Conservation (phyloP, 2,888 invertebrate species). For the Tanaodytes sp. region DNA sequence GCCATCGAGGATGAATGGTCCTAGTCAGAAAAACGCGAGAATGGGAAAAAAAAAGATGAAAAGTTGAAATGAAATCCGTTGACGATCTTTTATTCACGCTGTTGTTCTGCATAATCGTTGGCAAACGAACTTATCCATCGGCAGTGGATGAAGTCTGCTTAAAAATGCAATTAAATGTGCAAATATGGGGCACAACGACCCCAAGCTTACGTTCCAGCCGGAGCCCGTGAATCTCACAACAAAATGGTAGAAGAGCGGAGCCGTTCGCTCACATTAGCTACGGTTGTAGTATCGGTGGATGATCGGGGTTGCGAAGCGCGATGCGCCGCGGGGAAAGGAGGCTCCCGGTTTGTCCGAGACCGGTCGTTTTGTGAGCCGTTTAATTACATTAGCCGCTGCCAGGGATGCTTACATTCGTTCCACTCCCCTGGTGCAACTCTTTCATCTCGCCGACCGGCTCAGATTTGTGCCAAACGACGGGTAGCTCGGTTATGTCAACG, state of each 20-base stretch:
- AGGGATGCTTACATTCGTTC: constrained; percentile 34
- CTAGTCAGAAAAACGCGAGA: no score
- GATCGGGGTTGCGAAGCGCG: constrained; percentile 20
- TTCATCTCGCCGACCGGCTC: constrained; percentile 41
- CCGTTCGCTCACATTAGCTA: constrained; percentile 58
- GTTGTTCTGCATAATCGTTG: constrained; percentile 48
- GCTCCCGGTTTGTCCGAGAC: constrained; percentile 40
- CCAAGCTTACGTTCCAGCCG: constrained; percentile 3
- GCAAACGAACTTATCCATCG: constrained; percentile 58
- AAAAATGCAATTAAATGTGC: constrained; percentile 59
- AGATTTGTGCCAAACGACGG: constrained; percentile 33
- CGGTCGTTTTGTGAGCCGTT: constrained; percentile 59
- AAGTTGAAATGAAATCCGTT: no score
- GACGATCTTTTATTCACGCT: constrained; percentile 30
- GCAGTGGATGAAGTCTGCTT: constrained; percentile 44
- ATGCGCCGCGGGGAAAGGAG: background rate
- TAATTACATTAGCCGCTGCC: constrained; percentile 63
- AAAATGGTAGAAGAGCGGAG: constrained; percentile 39
- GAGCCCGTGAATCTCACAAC: constrained; percentile 37
- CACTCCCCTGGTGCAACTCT: constrained; percentile 16
- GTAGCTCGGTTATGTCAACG: constrained; percentile 30
- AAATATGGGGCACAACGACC: constrained; percentile 51
- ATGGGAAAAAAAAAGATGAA: no score
- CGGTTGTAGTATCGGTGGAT: constrained; percentile 48
- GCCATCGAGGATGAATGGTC: no score